These are phyloP conservation scores for Mythimna ferrago DNA, from an alignment of 2,888 invertebrate species.

Conservation along the genomic window DNA sequence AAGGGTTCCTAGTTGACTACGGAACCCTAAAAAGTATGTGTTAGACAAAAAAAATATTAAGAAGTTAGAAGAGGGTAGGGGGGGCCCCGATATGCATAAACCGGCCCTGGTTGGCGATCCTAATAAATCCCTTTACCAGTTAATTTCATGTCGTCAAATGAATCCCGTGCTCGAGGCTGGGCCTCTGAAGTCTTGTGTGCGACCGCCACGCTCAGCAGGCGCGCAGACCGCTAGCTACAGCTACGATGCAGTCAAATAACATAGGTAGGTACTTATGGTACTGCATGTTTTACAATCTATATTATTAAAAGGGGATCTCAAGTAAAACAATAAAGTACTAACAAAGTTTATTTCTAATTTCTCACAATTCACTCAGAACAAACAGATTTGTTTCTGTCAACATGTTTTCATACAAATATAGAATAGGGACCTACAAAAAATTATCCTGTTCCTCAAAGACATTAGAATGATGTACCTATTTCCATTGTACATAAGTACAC, in stretches of 20 bases:
- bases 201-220: not conserved
- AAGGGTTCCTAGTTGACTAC: too few species aligned
- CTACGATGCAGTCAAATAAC: not conserved
- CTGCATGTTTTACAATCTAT: not conserved
- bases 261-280: too few species aligned
- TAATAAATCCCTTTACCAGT: too few species aligned
- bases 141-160: too few species aligned
- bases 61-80: too few species aligned
- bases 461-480: not conserved
- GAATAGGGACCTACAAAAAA: not conserved
- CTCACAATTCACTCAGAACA: constrained; percentile 8
- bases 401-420: constrained; percentile 1
- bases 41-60: too few species aligned
- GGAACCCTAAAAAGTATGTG: too few species aligned
- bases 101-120: too few species aligned
- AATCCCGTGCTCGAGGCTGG: too few species aligned
- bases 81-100: too few species aligned
- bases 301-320: not conserved
- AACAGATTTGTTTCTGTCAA: constrained; percentile 13
- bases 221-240: not conserved
- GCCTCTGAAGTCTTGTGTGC: too few species aligned
- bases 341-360: constrained; percentile 11
- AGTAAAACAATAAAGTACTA: constrained; percentile 12
- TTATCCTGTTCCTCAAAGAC: not conserved
- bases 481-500: not conserved